These are phyloP conservation scores for Ciconia nigra DNA, from an alignment of 2,797 vertebrate genomes.

Conservation along the genomic window DNA sequence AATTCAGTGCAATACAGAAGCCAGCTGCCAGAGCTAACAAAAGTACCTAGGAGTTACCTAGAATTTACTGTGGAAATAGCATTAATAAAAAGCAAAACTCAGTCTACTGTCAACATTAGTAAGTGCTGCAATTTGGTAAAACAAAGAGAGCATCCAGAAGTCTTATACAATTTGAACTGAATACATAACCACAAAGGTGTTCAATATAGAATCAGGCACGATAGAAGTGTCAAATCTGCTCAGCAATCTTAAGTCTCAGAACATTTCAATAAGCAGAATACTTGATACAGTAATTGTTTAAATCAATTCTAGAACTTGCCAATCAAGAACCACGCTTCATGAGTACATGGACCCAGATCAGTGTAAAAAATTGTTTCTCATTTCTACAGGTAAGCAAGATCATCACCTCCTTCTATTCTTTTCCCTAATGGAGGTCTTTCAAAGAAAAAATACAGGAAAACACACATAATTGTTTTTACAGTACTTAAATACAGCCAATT, in stretches of 20 bases:
- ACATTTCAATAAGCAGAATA: background rate
- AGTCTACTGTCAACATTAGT: background rate
- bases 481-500: background rate
- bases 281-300: background rate
- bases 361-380: background rate
- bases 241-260: background rate
- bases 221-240: background rate
- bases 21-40: constrained; percentile 28
- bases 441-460: background rate
- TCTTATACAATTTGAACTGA: background rate
- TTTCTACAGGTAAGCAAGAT: background rate
- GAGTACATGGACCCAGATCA: background rate
- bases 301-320: background rate
- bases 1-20: constrained; percentile 38
- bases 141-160: background rate
- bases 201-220: background rate
- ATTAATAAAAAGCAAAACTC: background rate
- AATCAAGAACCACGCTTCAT: background rate
- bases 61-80: background rate
- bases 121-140: background rate
- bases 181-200: background rate
- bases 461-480: background rate
- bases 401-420: background rate
- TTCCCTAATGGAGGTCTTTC: background rate
- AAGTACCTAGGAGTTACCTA: background rate